Evolutionary conservation across 2,113 vertebrate species (phyloP).

Genomic region (Datnioides undecimradiatus): DNA sequence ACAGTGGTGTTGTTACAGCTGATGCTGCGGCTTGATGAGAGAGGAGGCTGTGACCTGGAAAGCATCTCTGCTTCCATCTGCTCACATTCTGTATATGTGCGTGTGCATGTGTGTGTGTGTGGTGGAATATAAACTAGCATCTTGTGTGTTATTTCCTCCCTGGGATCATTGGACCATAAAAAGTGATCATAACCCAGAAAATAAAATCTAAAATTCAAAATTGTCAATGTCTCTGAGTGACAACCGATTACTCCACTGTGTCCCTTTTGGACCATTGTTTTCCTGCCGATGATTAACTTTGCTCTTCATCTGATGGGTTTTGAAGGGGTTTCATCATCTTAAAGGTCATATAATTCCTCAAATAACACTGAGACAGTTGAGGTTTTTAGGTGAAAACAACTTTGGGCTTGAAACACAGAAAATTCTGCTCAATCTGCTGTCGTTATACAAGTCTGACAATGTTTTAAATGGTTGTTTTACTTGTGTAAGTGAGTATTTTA

Average conservation of each 20-base stretch:
- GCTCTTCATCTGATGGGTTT: background rate
- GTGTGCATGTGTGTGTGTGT: background rate
- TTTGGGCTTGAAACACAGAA: background rate
- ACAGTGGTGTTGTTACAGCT: constrained; percentile 7
- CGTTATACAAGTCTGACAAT: background rate
- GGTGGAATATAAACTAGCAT: background rate
- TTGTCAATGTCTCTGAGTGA: background rate
- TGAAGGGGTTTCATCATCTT: background rate
- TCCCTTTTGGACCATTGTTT: background rate
- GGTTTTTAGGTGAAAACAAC: background rate
- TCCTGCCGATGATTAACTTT: background rate
- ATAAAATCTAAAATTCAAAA: background rate
- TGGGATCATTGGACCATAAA: background rate
- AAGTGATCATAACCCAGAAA: background rate
- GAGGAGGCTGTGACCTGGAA: constrained; percentile 35
- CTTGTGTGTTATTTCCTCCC: constrained; percentile 1
- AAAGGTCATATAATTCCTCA: background rate
- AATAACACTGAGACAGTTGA: background rate
- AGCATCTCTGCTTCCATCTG: constrained; percentile 32
- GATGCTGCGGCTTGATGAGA: constrained; percentile 16
- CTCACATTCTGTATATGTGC: constrained; percentile 3
- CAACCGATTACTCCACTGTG: background rate
- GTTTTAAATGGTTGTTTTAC: constrained; percentile 6
- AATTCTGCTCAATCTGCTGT: background rate
- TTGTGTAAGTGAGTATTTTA: background rate